Evolutionary conservation across 2,797 vertebrate species (phyloP).

Genomic region (Dryobates pubescens): DNA sequence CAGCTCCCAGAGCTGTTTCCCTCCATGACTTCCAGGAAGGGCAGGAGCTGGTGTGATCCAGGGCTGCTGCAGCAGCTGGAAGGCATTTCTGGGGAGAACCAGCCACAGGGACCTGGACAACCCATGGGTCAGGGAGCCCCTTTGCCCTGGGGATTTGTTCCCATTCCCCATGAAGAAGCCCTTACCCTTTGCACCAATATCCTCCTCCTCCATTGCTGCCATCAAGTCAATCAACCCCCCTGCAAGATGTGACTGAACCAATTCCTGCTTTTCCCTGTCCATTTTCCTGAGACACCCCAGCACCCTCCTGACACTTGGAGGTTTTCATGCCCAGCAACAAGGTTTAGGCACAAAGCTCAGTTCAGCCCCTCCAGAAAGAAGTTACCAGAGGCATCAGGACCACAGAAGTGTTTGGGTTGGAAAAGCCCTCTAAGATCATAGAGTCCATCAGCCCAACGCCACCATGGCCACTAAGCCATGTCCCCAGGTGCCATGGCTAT

Average conservation of each 20-base stretch:
- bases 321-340: not conserved
- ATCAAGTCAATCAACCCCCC: not conserved
- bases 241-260: not conserved
- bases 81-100: not conserved
- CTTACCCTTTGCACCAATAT: not conserved
- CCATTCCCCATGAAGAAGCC: rapidly evolving
- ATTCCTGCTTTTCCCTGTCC: not conserved
- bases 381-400: too few relatives aligned
- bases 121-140: not conserved
- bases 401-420: too few relatives aligned
- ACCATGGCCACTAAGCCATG: too few relatives aligned
- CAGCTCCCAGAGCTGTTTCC: rapidly evolving
- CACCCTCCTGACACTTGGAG: not conserved
- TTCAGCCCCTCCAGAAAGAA: not conserved
- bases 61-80: not conserved
- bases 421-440: too few relatives aligned
- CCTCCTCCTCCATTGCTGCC: not conserved
- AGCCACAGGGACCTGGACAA: not conserved
- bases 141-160: not conserved
- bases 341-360: not conserved
- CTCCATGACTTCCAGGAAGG: not conserved
- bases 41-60: not conserved
- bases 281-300: not conserved
- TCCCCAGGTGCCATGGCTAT: too few relatives aligned
- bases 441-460: too few relatives aligned